Percentiles rank a stretch among this genome's conserved stretches.
Evolutionary conservation across 2,113 vertebrate species (phyloP).

Genomic region (Ornithorhynchus anatinus): DNA sequence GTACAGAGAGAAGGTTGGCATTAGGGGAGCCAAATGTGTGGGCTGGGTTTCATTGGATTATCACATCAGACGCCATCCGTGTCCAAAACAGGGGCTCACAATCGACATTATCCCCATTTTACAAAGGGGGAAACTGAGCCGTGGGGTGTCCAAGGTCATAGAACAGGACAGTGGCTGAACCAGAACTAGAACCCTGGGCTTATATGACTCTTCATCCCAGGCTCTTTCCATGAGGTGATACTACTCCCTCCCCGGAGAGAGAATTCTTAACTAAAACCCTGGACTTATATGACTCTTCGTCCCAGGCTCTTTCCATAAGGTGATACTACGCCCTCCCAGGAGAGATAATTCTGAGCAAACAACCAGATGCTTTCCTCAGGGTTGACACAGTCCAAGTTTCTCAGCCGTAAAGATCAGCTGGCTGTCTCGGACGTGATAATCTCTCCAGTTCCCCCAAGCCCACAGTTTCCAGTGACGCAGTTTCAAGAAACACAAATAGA

Average conservation of each 20-base stretch:
- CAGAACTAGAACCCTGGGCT: too few relatives aligned
- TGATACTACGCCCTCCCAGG: too few relatives aligned
- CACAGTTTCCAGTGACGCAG: conserved; percentile 7
- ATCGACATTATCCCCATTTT: not conserved
- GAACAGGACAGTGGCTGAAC: too few relatives aligned
- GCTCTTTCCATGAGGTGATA: too few relatives aligned
- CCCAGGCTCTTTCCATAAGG: too few relatives aligned
- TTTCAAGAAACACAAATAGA: conserved; percentile 26
- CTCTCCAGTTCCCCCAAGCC: conserved; percentile 5
- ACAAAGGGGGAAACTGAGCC: not conserved
- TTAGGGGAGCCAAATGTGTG: too few relatives aligned
- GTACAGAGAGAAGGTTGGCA: too few relatives aligned
- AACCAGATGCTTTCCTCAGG: conserved; percentile 15
- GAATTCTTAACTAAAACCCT: too few relatives aligned
- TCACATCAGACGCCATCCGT: not conserved
- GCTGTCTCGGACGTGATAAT: conserved; percentile 12
- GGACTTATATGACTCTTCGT: too few relatives aligned
- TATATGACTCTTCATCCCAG: too few relatives aligned
- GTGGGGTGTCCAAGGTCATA: too few relatives aligned
- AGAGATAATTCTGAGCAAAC: not conserved
- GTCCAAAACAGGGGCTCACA: not conserved
- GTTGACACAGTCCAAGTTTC: not conserved
- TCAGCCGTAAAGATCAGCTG: not conserved
- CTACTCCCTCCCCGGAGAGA: too few relatives aligned
- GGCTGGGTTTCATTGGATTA: not conserved